Conservation (phyloP, 2,797 vertebrate species). For the Vireo griseus region DNA sequence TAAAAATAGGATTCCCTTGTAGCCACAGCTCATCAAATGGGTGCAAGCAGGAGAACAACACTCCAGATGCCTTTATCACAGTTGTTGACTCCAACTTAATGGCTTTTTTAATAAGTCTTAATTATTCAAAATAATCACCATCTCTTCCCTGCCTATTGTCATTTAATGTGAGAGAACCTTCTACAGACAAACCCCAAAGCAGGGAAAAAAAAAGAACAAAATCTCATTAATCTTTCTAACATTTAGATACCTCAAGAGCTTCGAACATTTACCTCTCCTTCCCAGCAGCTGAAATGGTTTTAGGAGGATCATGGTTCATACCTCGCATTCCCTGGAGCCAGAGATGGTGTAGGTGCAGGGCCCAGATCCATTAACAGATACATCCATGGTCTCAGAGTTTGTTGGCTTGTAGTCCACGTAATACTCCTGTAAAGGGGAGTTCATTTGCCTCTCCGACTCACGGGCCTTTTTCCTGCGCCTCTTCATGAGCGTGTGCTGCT, state of each 20-base stretch:
- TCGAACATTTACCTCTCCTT: constrained; percentile 95
- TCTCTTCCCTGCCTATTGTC: constrained; percentile 51
- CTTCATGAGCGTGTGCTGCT: constrained; percentile 90
- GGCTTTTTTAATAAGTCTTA: constrained; percentile 54
- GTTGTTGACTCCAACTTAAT: constrained; percentile 66
- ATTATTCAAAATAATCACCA: constrained; percentile 52
- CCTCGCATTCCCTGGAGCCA: constrained; percentile 99
- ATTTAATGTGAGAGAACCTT: constrained; percentile 68
- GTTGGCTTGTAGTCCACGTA: constrained; percentile 99
- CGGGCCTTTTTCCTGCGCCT: constrained; percentile 90
- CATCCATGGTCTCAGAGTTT: constrained; percentile 97
- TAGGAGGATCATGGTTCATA: constrained; percentile 95
- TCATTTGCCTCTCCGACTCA: constrained; percentile 89
- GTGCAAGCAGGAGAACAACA: background rate
- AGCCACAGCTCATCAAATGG: background rate
- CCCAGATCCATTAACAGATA: constrained; percentile 96
- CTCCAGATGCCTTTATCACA: constrained; percentile 38
- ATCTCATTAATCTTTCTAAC: constrained; percentile 71
- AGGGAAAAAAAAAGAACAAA: background rate
- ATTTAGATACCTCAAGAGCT: constrained; percentile 73
- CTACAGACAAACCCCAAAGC: constrained; percentile 61
- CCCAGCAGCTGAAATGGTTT: constrained; percentile 93
- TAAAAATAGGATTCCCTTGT: background rate
- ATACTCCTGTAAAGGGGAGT: constrained; percentile 96
- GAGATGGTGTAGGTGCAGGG: constrained; percentile 98